Base-by-base conservation (phyloP, 1,140 invertebrate genomes). In the Lordiphosa collinella region DNA sequence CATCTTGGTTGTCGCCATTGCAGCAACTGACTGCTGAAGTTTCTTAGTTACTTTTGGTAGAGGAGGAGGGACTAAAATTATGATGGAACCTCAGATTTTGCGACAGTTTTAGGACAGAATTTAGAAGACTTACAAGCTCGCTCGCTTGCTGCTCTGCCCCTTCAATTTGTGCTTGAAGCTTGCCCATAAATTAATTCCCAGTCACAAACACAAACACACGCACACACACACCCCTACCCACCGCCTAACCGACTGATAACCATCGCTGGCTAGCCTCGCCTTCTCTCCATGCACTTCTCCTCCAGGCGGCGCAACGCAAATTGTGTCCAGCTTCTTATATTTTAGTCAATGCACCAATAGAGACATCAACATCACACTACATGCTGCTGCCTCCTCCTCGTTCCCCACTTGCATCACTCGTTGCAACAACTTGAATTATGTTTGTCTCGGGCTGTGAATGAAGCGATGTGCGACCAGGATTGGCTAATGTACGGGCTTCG, bases 391-490 rank as follows among this genome's bases (percentile, higher is more conserved):
- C 11, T 36, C 16, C 35, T 51, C 7, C 18, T 11, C 25, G 12
- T 10, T 25, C 34, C 7, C 11, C 12, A n/a, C 29, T 11, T 13
- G 8, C 22, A n/a, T n/a, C n/a, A 44, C n/a, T 25, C 46, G 41
- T 36, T 46, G 34, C 25, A 16, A 38, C 61, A 49, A 60, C 55
- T 78, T 82, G 76, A 80, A 61, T 82, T 82, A 82, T 82, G 76
- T 67, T 46, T 67, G 78, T 76, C 72, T 63, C 50, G 53, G 78
- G 62, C 74, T 80, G 76, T 80, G 76, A 80, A 80, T 80, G 75
- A 80, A 80, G 75, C 76, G 71, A 71, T 84, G 78, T 82, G 78
- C 78, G 76, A 71, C 56, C 76, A 76, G 76, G 76, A 84, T 82
- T 82, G 76, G 76, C 78, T 80, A 82, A 80, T 76, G 76, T 82